Conservation (phyloP, 2,888 invertebrate genomes). For the Orchesellides sinensis region DNA sequence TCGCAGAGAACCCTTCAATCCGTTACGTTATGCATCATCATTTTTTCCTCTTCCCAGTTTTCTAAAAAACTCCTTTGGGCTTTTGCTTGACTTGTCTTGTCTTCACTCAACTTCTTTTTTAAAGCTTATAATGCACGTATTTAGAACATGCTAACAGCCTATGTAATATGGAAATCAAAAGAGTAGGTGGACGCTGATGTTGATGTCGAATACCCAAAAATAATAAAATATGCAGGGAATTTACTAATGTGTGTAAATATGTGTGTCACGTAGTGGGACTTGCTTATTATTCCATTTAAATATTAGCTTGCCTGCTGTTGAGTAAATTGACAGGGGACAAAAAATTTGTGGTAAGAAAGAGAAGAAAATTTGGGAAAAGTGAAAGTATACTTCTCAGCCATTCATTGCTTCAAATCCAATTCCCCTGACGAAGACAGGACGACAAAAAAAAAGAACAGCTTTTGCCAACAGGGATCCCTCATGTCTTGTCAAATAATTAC, state of each 20-base stretch:
- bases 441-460: not conserved
- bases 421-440: not conserved
- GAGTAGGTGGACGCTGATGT: not conserved
- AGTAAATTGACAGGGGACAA: slow-evolving; percentile 48
- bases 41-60: not conserved
- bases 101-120: not conserved
- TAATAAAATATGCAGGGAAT: not conserved
- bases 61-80: not conserved
- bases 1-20: not conserved
- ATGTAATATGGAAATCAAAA: not conserved
- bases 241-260: not conserved
- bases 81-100: not conserved
- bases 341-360: not conserved
- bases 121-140: too few relatives aligned
- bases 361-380: not conserved
- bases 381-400: not conserved
- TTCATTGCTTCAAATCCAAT: not conserved
- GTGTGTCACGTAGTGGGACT: slow-evolving; percentile 47
- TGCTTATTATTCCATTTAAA: slow-evolving; percentile 64
- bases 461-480: not conserved
- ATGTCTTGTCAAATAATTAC: slow-evolving; percentile 21
- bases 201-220: not conserved
- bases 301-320: slow-evolving; percentile 35
- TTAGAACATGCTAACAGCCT: too few relatives aligned
- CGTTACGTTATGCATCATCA: not conserved